Evolutionary conservation across 2,113 vertebrate species (phyloP).

Genomic region (Syrmaticus mikado): DNA sequence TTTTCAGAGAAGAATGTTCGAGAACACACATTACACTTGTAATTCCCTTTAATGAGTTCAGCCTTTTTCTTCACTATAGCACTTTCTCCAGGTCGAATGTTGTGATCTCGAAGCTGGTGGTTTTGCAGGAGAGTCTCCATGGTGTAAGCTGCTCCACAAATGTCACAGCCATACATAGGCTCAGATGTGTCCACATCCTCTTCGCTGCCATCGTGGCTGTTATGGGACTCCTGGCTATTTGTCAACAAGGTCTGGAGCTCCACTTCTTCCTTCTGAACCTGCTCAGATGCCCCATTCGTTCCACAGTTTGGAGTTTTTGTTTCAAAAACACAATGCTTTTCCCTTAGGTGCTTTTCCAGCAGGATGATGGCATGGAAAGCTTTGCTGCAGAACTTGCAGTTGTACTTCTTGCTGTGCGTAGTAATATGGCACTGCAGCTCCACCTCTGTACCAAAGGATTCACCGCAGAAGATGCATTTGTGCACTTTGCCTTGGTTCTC

Average conservation of each 20-base stretch:
- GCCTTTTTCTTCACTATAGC: slow-evolving; percentile 96
- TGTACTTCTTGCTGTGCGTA: slow-evolving; percentile 98
- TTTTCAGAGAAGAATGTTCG: slow-evolving; percentile 98
- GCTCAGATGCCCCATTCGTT: slow-evolving; percentile 88
- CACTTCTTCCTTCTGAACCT: slow-evolving; percentile 91
- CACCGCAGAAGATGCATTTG: slow-evolving; percentile 97
- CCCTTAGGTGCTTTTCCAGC: slow-evolving; percentile 94
- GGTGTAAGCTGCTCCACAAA: slow-evolving; percentile 97
- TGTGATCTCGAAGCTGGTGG: slow-evolving; percentile 97
- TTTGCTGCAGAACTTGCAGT: slow-evolving; percentile 98
- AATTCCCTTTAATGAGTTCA: slow-evolving; percentile 97
- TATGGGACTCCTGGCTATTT: slow-evolving; percentile 94
- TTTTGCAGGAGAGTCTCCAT: slow-evolving; percentile 98
- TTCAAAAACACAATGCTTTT: slow-evolving; percentile 95
- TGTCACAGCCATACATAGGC: slow-evolving; percentile 96
- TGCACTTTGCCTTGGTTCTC: slow-evolving; percentile 93
- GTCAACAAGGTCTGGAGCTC: slow-evolving; percentile 90
- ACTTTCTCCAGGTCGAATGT: slow-evolving; percentile 95
- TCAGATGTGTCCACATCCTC: slow-evolving; percentile 94
- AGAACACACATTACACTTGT: slow-evolving; percentile 98
- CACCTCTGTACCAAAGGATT: slow-evolving; percentile 97
- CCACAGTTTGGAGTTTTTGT: slow-evolving; percentile 92
- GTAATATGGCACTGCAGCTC: slow-evolving; percentile 99
- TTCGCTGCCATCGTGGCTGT: slow-evolving; percentile 93
- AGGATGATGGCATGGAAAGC: slow-evolving; percentile 96